A percentile compares a stretch with the other conserved stretches of the same genome.
Evolutionary conservation across 2,888 invertebrate genomes (phyloP).

Genomic region (Alcis repandata): DNA sequence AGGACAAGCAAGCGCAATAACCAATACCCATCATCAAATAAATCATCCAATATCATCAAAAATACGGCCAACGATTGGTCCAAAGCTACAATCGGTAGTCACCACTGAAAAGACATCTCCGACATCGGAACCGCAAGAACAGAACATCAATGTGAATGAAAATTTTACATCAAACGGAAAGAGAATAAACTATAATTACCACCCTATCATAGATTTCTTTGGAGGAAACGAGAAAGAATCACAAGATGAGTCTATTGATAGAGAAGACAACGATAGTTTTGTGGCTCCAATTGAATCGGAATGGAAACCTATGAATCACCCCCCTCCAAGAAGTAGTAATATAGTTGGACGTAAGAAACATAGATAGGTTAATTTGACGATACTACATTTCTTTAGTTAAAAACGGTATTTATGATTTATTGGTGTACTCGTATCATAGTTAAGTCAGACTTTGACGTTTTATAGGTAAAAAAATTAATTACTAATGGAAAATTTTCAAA

Average conservation of each 20-base stretch:
- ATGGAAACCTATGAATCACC: slow-evolving; percentile 82
- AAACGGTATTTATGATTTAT: not conserved
- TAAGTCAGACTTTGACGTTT: not conserved
- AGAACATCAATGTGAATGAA: slow-evolving; percentile 56
- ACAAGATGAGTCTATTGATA: slow-evolving; percentile 72
- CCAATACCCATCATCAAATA: slow-evolving; percentile 27
- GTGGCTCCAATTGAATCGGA: slow-evolving; percentile 71
- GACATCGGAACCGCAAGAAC: slow-evolving; percentile 56
- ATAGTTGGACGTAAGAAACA: slow-evolving; percentile 49
- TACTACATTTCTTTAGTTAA: not conserved
- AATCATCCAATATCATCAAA: slow-evolving; percentile 46
- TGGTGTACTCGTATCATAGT: not conserved
- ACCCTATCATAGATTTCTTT: slow-evolving; percentile 94
- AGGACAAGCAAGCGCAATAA: slow-evolving; percentile 57
- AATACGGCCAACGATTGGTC: slow-evolving; percentile 68
- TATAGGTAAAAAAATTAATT: not conserved
- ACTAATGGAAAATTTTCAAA: not conserved
- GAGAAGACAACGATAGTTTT: slow-evolving; percentile 72
- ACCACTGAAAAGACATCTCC: slow-evolving; percentile 62
- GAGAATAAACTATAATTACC: slow-evolving; percentile 93
- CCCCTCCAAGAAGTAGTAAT: slow-evolving; percentile 57
- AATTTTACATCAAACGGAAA: slow-evolving; percentile 69
- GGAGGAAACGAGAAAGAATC: slow-evolving; percentile 75
- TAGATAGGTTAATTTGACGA: slow-evolving; percentile 38
- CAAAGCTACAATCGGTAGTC: slow-evolving; percentile 69